These are phyloP conservation scores for Cyprinodon tularosa DNA, from an alignment of 2,113 vertebrate genomes.

Conservation along the genomic window DNA sequence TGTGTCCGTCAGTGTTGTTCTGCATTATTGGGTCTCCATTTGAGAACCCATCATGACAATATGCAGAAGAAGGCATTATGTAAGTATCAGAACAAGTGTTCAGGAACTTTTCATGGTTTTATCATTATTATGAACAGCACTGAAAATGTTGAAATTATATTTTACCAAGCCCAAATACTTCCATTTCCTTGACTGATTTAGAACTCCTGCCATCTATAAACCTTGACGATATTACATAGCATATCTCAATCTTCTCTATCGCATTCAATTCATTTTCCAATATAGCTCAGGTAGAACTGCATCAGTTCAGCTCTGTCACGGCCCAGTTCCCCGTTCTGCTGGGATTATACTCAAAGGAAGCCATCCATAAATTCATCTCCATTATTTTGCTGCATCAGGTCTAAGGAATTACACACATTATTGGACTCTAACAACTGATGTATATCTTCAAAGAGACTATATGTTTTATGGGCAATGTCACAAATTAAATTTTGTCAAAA, in stretches of 20 bases:
- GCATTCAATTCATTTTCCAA: slow-evolving; percentile 47
- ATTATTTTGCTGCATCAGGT: slow-evolving; percentile 36
- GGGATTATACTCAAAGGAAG: slow-evolving; percentile 33
- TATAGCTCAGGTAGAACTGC: slow-evolving; percentile 40
- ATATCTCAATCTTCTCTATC: slow-evolving; percentile 49
- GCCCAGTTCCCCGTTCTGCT: slow-evolving; percentile 41
- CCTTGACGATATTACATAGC: not conserved
- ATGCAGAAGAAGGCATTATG: not conserved
- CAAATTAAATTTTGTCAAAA: slow-evolving; percentile 24
- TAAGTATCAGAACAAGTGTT: not conserved
- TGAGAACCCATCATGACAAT: no score
- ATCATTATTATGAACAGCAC: not conserved
- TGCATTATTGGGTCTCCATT: no score
- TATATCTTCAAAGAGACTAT: slow-evolving; percentile 27
- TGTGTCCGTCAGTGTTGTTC: no score
- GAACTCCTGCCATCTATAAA: not conserved
- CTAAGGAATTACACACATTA: slow-evolving; percentile 48
- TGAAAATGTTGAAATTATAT: not conserved
- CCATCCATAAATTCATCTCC: slow-evolving; percentile 39
- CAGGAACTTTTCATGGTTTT: not conserved
- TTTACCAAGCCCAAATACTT: not conserved
- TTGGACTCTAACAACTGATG: slow-evolving; percentile 39
- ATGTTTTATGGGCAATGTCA: slow-evolving; percentile 35
- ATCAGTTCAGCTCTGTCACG: slow-evolving; percentile 55
- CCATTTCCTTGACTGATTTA: not conserved